Conservation (phyloP, 2,888 invertebrate species). For the Sepiola atlantica region DNA sequence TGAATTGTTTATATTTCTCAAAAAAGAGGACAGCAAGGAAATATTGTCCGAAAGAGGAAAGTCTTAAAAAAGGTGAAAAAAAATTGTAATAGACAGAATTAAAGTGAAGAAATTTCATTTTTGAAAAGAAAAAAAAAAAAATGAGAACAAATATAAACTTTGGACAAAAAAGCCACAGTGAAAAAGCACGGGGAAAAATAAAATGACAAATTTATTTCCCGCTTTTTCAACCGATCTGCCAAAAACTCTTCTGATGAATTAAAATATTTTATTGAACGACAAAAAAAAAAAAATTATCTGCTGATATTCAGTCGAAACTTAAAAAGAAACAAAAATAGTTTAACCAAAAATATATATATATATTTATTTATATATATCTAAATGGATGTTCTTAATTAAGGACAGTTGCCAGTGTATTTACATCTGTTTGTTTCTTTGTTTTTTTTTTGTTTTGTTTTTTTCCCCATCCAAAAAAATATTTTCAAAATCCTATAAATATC, state of each 20-base stretch:
- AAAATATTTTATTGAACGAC: neutral
- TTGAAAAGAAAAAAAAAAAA: neutral
- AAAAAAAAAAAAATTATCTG: neutral
- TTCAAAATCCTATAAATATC: neutral
- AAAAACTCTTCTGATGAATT: slow-evolving; percentile 32
- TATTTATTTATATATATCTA: neutral
- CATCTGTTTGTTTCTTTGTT: neutral
- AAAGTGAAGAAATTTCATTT: neutral
- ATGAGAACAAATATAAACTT: neutral
- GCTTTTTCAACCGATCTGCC: neutral
- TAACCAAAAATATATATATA: neutral
- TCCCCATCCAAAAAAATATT: neutral
- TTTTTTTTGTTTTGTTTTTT: neutral
- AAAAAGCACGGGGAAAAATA: too few species aligned
- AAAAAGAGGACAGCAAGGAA: neutral
- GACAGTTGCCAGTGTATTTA: neutral
- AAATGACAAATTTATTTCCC: neutral
- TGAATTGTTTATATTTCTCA: too few species aligned
- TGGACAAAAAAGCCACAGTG: neutral
- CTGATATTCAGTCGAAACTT: slow-evolving; percentile 32
- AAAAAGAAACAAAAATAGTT: neutral
- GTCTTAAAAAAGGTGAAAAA: neutral
- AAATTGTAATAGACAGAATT: neutral
- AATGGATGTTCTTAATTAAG: neutral
- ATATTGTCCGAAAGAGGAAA: neutral